Evolutionary conservation across 1,140 invertebrate genomes (phyloP).

Genomic region (Olivierus martensii): DNA sequence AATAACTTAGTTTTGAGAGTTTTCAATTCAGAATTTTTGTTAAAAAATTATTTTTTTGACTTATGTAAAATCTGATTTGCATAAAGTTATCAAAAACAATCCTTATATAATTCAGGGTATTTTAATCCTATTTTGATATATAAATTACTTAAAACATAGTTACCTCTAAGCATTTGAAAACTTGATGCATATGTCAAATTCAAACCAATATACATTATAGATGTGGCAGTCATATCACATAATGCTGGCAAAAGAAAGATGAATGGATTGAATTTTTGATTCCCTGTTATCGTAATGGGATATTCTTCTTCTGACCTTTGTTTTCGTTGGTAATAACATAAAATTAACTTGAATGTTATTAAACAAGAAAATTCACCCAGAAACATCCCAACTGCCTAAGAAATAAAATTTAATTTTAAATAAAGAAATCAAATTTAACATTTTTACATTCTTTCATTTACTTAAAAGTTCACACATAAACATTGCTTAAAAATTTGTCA

Average conservation of each 20-base stretch:
- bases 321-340: conserved; percentile 34
- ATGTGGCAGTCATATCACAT: conserved; percentile 69
- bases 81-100: too few species aligned
- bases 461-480: too few species aligned
- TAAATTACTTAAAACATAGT: too few species aligned
- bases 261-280: conserved; percentile 47
- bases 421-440: too few species aligned
- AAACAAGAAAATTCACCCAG: conserved; percentile 74
- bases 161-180: conserved; percentile 92
- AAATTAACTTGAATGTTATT: conserved; percentile 50
- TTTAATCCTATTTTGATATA: too few species aligned
- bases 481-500: too few species aligned
- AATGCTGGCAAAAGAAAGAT: conserved; percentile 70
- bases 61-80: too few species aligned
- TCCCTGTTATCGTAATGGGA: conserved; percentile 11
- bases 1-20: too few species aligned
- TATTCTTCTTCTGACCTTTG: conserved; percentile 22
- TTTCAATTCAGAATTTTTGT: too few species aligned
- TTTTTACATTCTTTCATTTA: too few species aligned
- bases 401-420: conserved; percentile 2
- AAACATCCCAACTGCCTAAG: conserved; percentile 73
- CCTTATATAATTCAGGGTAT: too few species aligned
- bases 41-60: too few species aligned
- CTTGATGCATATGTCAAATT: conserved; percentile 85
- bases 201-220: conserved; percentile 78